Base-by-base conservation (phyloP, 2,113 vertebrate species). In the Nerophis ophidion region DNA sequence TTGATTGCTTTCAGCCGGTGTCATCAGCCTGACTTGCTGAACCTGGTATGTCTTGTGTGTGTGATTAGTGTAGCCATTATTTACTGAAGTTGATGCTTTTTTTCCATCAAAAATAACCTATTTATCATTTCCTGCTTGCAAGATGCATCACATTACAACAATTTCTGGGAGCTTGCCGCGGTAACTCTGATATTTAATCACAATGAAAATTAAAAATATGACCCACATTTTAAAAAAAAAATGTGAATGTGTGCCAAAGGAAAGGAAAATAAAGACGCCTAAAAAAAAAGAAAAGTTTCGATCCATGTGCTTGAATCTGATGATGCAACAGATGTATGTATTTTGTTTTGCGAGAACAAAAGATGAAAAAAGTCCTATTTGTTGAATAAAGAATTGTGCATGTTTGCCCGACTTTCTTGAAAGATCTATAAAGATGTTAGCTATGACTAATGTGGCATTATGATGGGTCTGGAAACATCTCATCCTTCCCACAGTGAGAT, bases 401-500 rank as follows among this genome's bases (percentile, higher is more conserved):
- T 49, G 48, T 49, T 19, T 5, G 48, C 5, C 17, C 5, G 9
- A 63, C 48, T 74, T 74, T 77, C 49, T 75, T 71, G 67, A 63
- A 79, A 73, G 51, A 63, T 19, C 57, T 50, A 65, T 66, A 67
- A 65, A 77, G 60, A 71, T 60, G 42, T 57, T 48, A 44, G 53
- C 17, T 69, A 76, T 72, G 10, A 14, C 51, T 66, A 10, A n/a
- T 49, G 45, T 44, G 9, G 40, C 48, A 59, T 53, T 68, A 73
- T 47, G 47, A 68, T 71, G 73, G 70, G 75, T 53, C 40, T 9
- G 48, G 66, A 33, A 66, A 57, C 57, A 60, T 79, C 79, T 79
- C 74, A 77, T 77, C 67, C 68, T 77, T 48, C 12, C 35, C 36
- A 8, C 42, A 38, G 8, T 47, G 26, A 51, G 11, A 16, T 1